Percentiles rank a stretch among this genome's conserved stretches.
Evolutionary conservation across 1,140 invertebrate genomes (phyloP).

Genomic region (Cotesia chilonis): DNA sequence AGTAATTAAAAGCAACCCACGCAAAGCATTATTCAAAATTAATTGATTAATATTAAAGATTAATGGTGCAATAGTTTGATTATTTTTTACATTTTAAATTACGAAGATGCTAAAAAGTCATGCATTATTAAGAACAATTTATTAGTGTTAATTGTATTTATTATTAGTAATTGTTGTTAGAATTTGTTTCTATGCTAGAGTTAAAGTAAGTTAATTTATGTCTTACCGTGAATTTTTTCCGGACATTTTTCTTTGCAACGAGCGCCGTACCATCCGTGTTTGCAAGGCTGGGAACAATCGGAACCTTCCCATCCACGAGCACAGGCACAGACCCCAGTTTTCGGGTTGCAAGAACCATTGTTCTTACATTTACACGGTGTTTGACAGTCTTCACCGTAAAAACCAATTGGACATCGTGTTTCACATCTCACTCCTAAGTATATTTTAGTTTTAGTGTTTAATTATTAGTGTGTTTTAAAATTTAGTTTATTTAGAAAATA

Average conservation of each 20-base stretch:
- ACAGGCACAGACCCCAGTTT: constrained; percentile 84
- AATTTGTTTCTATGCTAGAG: not conserved
- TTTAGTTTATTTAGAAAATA: too few species aligned
- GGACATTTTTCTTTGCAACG: constrained; percentile 85
- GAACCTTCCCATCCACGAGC: constrained; percentile 83
- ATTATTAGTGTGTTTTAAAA: not conserved
- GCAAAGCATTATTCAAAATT: too few species aligned
- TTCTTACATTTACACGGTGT: constrained; percentile 83
- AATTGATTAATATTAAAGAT: too few species aligned
- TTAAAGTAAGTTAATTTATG: constrained; percentile 7
- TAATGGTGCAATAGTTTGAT: too few species aligned
- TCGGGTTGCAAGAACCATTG: constrained; percentile 86
- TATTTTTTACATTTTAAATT: too few species aligned
- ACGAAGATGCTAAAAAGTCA: too few species aligned
- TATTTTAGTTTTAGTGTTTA: constrained; percentile 28
- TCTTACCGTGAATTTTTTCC: constrained; percentile 70
- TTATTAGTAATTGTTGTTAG: too few species aligned
- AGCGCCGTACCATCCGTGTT: constrained; percentile 80
- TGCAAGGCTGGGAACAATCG: constrained; percentile 79
- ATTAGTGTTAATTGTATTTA: too few species aligned
- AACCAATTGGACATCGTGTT: constrained; percentile 80
- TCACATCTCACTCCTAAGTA: constrained; percentile 74
- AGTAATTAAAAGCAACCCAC: too few species aligned
- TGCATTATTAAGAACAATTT: too few species aligned
- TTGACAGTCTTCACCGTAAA: constrained; percentile 81